Evolutionary conservation across 2,888 invertebrate species (phyloP).

Genomic region (Drosophila leonis): DNA sequence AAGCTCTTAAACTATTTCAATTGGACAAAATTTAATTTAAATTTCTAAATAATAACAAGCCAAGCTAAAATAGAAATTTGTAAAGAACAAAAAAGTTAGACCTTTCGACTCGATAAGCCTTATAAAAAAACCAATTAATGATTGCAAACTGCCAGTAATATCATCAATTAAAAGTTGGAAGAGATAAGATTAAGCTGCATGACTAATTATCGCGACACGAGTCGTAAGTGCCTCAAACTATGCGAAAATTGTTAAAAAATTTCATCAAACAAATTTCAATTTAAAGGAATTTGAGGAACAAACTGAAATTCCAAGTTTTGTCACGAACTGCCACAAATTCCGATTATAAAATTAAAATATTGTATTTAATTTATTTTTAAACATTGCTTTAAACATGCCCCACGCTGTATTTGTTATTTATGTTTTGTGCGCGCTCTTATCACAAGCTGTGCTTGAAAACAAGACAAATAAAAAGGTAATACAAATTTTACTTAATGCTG

Average conservation of each 20-base stretch:
- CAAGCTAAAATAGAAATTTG: not conserved
- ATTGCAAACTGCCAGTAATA: slow-evolving; percentile 10
- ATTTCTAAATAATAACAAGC: slow-evolving; percentile 24
- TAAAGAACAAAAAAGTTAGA: slow-evolving; percentile 4
- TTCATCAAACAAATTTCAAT: not conserved
- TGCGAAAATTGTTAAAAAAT: not conserved
- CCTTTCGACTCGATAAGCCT: slow-evolving; percentile 19
- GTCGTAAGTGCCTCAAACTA: not conserved
- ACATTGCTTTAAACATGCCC: slow-evolving; percentile 28
- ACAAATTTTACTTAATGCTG: slow-evolving; percentile 29
- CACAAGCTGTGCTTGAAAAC: slow-evolving; percentile 39
- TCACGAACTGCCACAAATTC: slow-evolving; percentile 2
- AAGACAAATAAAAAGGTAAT: slow-evolving; percentile 29
- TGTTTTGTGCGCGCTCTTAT: slow-evolving; percentile 44
- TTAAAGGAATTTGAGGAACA: not conserved
- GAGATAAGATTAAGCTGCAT: slow-evolving; percentile 22
- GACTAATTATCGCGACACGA: not conserved
- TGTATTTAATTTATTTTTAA: slow-evolving; percentile 48
- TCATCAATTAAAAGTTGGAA: slow-evolving; percentile 20
- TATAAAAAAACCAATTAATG: slow-evolving; percentile 7
- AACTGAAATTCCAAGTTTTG: not conserved
- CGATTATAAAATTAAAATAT: not conserved
- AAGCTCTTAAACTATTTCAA: slow-evolving; percentile 61
- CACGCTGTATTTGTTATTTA: slow-evolving; percentile 5
- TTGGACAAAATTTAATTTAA: slow-evolving; percentile 54